Evolutionary conservation across 2,888 invertebrate genomes (phyloP), one percentile per base, ranked within the genome.

Genomic region (Oscheius onirici): DNA sequence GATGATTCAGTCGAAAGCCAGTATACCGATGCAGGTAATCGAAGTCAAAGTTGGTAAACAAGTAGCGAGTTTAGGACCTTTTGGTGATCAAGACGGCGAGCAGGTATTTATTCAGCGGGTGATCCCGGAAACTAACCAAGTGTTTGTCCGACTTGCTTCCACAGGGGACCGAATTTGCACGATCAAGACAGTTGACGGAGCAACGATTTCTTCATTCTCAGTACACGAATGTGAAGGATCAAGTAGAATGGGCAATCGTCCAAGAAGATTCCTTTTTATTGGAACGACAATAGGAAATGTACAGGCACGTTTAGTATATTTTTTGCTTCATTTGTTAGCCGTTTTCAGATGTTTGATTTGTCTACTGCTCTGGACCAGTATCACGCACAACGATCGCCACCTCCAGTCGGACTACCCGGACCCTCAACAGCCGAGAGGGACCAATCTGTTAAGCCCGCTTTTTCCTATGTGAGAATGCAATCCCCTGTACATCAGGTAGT

Each of bases 161-260:
- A 95, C 94, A 88, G 97, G 97, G 0, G 94, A 94, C 89, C 93
- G 96, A 83, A 94, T 97, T 24, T 97, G 96, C 89, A 93, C 94
- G 5, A 95, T 97, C 78, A 92, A 93, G 83, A 94, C 97, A 0
- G 95, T 97, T 20, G 97, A 97, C 90, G 93, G 93, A 1, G 94
- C 94, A 13, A 93, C 93, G 15, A 94, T 99, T 69, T 95, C 94
- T 67, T 94, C 95, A 17, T 97, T 97, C 90, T 94, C 94, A 88
- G 95, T 97, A 13, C 96, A 96, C 86, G 97, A 97, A 89, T 97
- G 97, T 88, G 97, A 97, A 88, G 96, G 96, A 1, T 95, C 95
- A 0, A 93, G 94, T 85, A 91, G 97, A 17, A 93, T 94, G 93
- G 94, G 94, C 1, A 93, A 94, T 40, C 75, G 93, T 66, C 95